These are phyloP conservation scores for Lochmaea capreae DNA, from an alignment of 2,888 invertebrate genomes.

Conservation along the genomic window DNA sequence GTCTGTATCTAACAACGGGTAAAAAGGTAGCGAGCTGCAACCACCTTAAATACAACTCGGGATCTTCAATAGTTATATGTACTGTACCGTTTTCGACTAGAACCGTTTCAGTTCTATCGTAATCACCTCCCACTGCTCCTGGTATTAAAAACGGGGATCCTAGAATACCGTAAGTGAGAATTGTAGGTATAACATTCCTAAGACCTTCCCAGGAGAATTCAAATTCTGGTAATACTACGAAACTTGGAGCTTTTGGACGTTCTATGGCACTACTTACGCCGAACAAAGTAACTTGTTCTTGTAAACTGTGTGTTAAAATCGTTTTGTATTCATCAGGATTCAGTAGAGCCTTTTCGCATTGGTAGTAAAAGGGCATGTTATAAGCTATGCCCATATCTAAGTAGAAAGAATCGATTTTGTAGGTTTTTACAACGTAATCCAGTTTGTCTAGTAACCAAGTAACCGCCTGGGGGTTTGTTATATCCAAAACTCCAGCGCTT, in stretches of 20 bases:
- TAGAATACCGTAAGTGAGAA: slow-evolving; percentile 87
- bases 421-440: slow-evolving; percentile 75
- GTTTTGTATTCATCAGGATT: slow-evolving; percentile 89
- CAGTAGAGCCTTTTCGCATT: slow-evolving; percentile 77
- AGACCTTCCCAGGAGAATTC: slow-evolving; percentile 87
- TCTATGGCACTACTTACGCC: slow-evolving; percentile 87
- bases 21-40: slow-evolving; percentile 90
- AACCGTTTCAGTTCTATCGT: slow-evolving; percentile 70
- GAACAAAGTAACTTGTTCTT: slow-evolving; percentile 68
- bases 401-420: slow-evolving; percentile 87
- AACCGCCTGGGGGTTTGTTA: slow-evolving; percentile 84
- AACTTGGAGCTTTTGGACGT: slow-evolving; percentile 85
- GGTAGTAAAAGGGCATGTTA: slow-evolving; percentile 88
- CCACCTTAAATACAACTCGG: slow-evolving; percentile 91
- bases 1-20: slow-evolving; percentile 91
- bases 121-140: slow-evolving; percentile 93
- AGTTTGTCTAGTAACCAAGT: slow-evolving; percentile 83
- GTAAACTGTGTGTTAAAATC: slow-evolving; percentile 75
- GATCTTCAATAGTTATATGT: slow-evolving; percentile 72
- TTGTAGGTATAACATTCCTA: slow-evolving; percentile 83
- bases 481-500: slow-evolving; percentile 87
- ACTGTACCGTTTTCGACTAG: slow-evolving; percentile 66
- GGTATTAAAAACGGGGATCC: slow-evolving; percentile 95
- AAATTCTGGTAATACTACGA: slow-evolving; percentile 86
- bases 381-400: slow-evolving; percentile 85